Base-by-base conservation (phyloP, 1,140 invertebrate genomes). In the Drosophila leontia region DNA sequence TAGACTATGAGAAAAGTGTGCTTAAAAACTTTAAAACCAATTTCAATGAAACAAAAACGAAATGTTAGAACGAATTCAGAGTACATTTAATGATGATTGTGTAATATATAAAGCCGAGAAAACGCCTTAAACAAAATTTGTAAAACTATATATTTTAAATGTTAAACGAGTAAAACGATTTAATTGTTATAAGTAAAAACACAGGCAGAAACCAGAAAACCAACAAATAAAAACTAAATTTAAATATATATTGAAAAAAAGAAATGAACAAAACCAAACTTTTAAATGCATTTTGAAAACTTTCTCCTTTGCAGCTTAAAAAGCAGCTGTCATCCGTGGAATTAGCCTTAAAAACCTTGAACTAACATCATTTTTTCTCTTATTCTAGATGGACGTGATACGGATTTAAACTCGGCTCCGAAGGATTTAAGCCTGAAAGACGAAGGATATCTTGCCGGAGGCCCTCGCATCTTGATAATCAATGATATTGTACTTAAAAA, bases 121-220 rank as follows among this genome's bases (percentile, higher is more conserved):
- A 88, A 86, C 81, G 85, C 85, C 85, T 88, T 88, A 88, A 90
- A 75, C 61, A 68, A 80, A 60, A 80, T 83, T 88, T 87, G 84
- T 87, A 86, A 87, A 87, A 87, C 84, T 80, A 84, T 55, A 55
- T 55, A 55, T 87, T 87, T 88, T 88, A 81, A 82, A 79, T 86
- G 82, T 87, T 82, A 85, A 91, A 85, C 51, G 69, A 83, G 44
- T 69, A 80, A 85, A 85, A 85, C 69, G 82, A 87, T 90, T 76
- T 86, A 90, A 91, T 90, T 90, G 80, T 85, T 81, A 78, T 88
- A 85, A 84, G 78, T 81, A 71, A 37, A 37, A 55, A 55, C 80
- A 79, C 78, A 71, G 62, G 50, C 78, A 78, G 62, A 71, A 68
- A 55, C 29, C 47, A 50, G 26, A 71, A 71, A 72, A 76, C 39